These are phyloP conservation scores for Trachelus stipa DNA, from an alignment of 2,888 invertebrate genomes.

Conservation along the genomic window DNA sequence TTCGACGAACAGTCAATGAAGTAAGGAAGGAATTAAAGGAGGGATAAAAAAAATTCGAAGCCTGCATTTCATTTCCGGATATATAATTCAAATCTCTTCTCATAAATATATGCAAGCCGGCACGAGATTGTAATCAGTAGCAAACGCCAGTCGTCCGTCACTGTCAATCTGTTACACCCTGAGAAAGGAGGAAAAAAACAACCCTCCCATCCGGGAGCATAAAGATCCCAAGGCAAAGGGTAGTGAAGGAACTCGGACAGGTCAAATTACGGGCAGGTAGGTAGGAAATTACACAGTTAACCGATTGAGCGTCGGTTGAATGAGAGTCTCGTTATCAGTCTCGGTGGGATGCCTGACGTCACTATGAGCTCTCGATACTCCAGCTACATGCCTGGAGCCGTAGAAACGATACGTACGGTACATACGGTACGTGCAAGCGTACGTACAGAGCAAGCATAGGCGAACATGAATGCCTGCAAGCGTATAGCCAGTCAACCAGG, in stretches of 20 bases:
- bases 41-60: background rate
- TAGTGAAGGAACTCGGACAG: background rate
- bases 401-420: background rate
- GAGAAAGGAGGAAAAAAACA: background rate
- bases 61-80: constrained; percentile 8
- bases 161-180: constrained; percentile 22
- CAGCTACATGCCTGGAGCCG: background rate
- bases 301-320: background rate
- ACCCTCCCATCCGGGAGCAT: background rate
- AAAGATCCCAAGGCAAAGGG: background rate
- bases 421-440: background rate
- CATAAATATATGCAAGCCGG: constrained; percentile 7
- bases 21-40: background rate
- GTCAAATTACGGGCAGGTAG: background rate
- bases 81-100: background rate
- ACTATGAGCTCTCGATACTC: background rate
- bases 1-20: background rate
- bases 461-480: background rate
- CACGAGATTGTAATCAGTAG: constrained; percentile 53
- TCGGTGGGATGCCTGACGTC: background rate
- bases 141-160: constrained; percentile 44
- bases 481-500: background rate
- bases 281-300: background rate
- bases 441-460: background rate
- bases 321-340: background rate